Evolutionary conservation across 2,797 vertebrate species (phyloP).

Genomic region (Apogon hyalosoma): DNA sequence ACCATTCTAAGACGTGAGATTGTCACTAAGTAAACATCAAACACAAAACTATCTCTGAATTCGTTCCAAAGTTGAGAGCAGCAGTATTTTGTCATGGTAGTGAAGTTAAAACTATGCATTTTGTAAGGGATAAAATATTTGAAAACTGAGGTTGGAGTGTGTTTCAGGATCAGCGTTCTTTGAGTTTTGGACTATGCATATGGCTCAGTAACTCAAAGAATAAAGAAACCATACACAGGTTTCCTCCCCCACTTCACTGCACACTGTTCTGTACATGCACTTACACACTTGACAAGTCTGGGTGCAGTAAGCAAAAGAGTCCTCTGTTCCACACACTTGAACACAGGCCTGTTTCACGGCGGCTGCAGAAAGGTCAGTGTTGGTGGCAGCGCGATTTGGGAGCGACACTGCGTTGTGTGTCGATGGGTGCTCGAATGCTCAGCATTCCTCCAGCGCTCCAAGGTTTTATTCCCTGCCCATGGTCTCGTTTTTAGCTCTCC

Average conservation of each 20-base stretch:
- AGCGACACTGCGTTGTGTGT: slow-evolving; percentile 73
- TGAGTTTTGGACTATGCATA: slow-evolving; percentile 7
- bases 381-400: slow-evolving; percentile 52
- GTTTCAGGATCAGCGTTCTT: slow-evolving; percentile 1
- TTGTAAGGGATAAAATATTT: background rate
- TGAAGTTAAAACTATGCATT: slow-evolving; percentile 5
- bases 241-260: slow-evolving; percentile 29
- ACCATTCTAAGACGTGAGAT: slow-evolving; percentile 32
- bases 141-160: slow-evolving; percentile 7
- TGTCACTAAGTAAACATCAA: slow-evolving; percentile 16
- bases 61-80: slow-evolving; percentile 20
- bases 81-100: slow-evolving; percentile 9
- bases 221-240: slow-evolving; percentile 50
- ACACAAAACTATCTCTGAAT: slow-evolving; percentile 22
- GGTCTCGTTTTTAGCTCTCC: slow-evolving; percentile 79
- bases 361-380: slow-evolving; percentile 68
- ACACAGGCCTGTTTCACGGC: slow-evolving; percentile 73
- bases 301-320: slow-evolving; percentile 64
- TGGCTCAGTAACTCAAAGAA: slow-evolving; percentile 43
- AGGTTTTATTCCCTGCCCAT: slow-evolving; percentile 73
- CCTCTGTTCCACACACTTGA: slow-evolving; percentile 76
- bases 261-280: slow-evolving; percentile 54
- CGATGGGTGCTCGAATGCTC: slow-evolving; percentile 60
- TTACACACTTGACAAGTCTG: slow-evolving; percentile 61
- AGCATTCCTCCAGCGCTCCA: slow-evolving; percentile 75